Evolutionary conservation across 2,797 vertebrate genomes (phyloP), one percentile per base, ranked within the genome.

Genomic region (Characodon lateralis): DNA sequence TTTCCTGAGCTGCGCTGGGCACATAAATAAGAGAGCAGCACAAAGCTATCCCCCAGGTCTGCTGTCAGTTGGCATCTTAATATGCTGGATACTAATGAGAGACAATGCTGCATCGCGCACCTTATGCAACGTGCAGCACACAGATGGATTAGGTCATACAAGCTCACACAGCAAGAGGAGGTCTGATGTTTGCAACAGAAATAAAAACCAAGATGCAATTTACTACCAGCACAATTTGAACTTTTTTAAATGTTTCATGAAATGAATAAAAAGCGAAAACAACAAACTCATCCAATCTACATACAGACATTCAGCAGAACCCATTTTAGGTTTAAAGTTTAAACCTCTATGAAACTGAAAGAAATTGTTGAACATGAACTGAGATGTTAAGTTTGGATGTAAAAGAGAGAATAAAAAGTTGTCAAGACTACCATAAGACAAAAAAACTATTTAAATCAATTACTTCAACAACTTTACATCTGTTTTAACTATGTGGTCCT

Each of bases 61-160:
- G 88, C 92, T 94, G 94, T 95, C 94, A 93, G 92, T 90, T 91
- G 91, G 91, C 85, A 95, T 94, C 89, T 89, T 91, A 90, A 92
- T 90, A 91, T 74, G 51, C 75, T 82, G 85, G 88, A 93, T 89
- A 88, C 89, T 94, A 94, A 95, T 94, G 89, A 94, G 90, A 91
- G 87, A 93, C 91, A 94, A 91, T 93, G 88, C 93, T 71, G 91
- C 90, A 91, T 93, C 91, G 92, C 79, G 83, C 88, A 93, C 91
- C 92, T 94, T 93, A 93, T 89, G 89, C 89, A 94, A 93, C 90
- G 91, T 85, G 85, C 89, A 93, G 90, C 85, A 85, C 83, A 82
- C 90, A 89, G 83, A 92, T 91, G 89, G 88, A 92, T 84, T 61
- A 58, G 81, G 63, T 80, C 78, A 68, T 78, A 74, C 66, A 80